Evolutionary conservation across 1,140 invertebrate genomes (phyloP), one percentile per base, ranked within the genome.

Genomic region (Danaus melanippus): DNA sequence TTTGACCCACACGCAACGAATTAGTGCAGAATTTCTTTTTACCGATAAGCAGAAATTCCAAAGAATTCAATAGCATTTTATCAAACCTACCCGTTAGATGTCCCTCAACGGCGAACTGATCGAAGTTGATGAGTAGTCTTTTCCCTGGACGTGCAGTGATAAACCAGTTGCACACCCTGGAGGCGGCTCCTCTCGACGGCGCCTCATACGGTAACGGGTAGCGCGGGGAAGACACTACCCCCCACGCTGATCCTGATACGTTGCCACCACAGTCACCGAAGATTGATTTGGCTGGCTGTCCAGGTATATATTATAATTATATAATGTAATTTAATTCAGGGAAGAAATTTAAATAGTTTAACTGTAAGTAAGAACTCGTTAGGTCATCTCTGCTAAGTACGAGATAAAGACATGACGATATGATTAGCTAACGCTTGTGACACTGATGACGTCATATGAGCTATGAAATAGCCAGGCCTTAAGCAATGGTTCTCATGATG

Each of bases 241-340:
- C 97, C 66, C 92, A 95, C 73, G 95, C 91, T 62, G 91, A 87
- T 57, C 93, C 94, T 48, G 93, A 96, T 73, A 96, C 93, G 82
- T 98, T 97, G 67, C 93, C 92, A 65, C 96, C 96, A 81, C 96
- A 98, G 86, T 97, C 95, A 87, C 95, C 94, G 75, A 95, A 95
- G 73, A 95, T 93, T 9, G 94, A 93, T 77, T 96, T 95, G 45
- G 94, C 93, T 40, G 89, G 84, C 87, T 96, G 92, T 74, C 49
- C 41, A 8, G n/a, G 8, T 12, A n/a, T 45, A 45, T 21, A 45
- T 17, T 39, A 9, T 45, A 1, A 46, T n/a, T 10, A 47, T 21
- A 39, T 10, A 50, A 32, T 32, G 21, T 4, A 32, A 5, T 32
- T 32, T 32, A 32, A 8, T 32, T 4, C 21, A 32, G 5, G 17